Base-by-base conservation (phyloP, 1,140 invertebrate species). In the Drosophila nigromelanica region DNA sequence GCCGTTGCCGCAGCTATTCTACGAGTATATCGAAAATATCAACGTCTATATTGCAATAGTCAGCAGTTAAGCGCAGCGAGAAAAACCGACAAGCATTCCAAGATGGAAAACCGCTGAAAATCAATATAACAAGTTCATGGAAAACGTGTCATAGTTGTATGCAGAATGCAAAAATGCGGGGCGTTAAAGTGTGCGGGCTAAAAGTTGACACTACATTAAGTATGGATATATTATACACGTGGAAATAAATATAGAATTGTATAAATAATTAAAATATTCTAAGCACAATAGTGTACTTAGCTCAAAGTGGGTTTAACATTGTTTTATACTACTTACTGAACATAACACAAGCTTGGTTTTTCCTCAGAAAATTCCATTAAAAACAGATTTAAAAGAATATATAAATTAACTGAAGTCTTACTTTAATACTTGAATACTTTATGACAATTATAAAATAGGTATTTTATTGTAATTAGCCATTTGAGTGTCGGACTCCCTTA, bases 71-170 rank as follows among this genome's bases (percentile, higher is more conserved):
- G 21, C 11, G 33, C 42, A 43, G 42, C 42, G 6, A 15, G 40
- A 27, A 10, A 10, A 21, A 55, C 33, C 64, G 24, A 18, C 62
- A 59, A 40, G 33, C 60, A 39, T 55, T 56, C 35, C 40, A 37
- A 59, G 51, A 51, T 67, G 69, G 62, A 45, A 58, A 72, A 39
- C 39, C 30, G 50, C 43, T 81, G 56, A 86, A 86, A 87, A 86
- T 87, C 82, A 86, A 86, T 87, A 78, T 48, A 59, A 75, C 78
- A 86, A 85, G 81, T 85, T 85, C 82, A 85, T 80, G 81, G 81
- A 78, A 87, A 86, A 75, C 35, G 55, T 50, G 51, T 42, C 56
- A 69, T 43, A 43, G 39, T n/a, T 30, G 33, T 39, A 18, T 11
- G 33, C 27, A 70, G 66, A 58, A 66, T 71, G 50, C 40, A 63